Evolutionary conservation across 2,113 vertebrate genomes (phyloP).

Genomic region (Acinonyx jubatus): DNA sequence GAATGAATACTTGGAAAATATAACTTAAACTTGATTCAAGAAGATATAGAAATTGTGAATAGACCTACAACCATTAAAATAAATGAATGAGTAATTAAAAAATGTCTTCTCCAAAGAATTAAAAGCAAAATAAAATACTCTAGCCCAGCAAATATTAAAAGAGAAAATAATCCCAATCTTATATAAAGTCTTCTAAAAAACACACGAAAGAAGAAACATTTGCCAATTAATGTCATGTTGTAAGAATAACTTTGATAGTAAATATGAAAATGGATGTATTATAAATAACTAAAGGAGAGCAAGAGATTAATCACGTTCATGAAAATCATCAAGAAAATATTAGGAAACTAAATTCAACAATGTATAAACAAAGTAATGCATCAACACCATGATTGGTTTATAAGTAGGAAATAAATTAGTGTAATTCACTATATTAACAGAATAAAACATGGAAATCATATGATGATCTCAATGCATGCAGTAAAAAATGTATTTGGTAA

Average conservation of each 20-base stretch:
- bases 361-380: background rate
- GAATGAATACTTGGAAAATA: background rate
- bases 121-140: background rate
- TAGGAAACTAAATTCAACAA: background rate
- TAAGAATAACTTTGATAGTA: background rate
- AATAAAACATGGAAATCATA: background rate
- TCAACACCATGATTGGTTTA: background rate
- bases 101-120: background rate
- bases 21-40: background rate
- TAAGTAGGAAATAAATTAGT: background rate
- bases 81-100: background rate
- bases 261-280: background rate
- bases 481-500: background rate
- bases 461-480: background rate
- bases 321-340: conserved; percentile 34
- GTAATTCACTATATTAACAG: background rate
- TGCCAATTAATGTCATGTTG: background rate
- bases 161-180: background rate
- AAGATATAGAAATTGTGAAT: background rate
- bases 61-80: background rate
- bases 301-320: background rate
- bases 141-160: background rate
- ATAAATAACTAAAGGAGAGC: background rate
- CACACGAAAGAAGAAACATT: background rate
- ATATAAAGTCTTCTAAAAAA: background rate